Base-by-base conservation (phyloP, 2,113 vertebrate species). In the Catharus fuscescens region DNA sequence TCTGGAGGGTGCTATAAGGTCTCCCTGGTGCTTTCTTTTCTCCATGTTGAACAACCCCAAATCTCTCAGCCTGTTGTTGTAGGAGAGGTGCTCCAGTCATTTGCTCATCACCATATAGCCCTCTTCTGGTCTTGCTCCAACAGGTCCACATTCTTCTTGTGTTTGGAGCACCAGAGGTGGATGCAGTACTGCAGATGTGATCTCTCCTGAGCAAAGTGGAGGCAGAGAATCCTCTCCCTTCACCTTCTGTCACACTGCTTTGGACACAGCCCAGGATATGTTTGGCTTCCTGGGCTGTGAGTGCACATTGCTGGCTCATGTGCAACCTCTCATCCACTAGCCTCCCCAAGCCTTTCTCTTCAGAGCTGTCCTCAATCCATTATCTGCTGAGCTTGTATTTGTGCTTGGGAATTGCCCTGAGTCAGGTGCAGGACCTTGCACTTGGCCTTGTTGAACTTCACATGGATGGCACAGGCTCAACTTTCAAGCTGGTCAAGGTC, bases 181-280 rank as follows among this genome's bases (percentile, higher is more conserved):
- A 28, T 0, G 7, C 62, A 23, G 40, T 34, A 31, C 6, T 42
- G 34, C 25, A 69, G 31, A 25, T 28, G 14, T 54, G 31, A 40
- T 54, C 71, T 62, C 25, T 34, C 14, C 34, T 0, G 0, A 69
- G 34, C 12, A 23, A 9, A 48, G 62, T 13, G 12, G 17, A 54
- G 40, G 17, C 0, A 0, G 8, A 76, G 29, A 62, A 47, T 62
- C 54, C 21, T 38, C 19, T 67, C 25, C 14, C 19, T 69, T 25
- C 34, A 32, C 20, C 19, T 47, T 20, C 54, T 76, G 47, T 40
- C 20, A 31, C 0, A 0, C 48, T 42, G 25, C 54, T 69, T 69
- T 48, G 50, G 48, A 28, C 44, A 53, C 5, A 69, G n/a, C 20
- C 18, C 14, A 69, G 40, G 47, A 16, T 40, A 14, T 25, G 5